phyloP scores from a whole-genome alignment of 2,888 invertebrate species.

The Drosophila ochracea region DNA sequence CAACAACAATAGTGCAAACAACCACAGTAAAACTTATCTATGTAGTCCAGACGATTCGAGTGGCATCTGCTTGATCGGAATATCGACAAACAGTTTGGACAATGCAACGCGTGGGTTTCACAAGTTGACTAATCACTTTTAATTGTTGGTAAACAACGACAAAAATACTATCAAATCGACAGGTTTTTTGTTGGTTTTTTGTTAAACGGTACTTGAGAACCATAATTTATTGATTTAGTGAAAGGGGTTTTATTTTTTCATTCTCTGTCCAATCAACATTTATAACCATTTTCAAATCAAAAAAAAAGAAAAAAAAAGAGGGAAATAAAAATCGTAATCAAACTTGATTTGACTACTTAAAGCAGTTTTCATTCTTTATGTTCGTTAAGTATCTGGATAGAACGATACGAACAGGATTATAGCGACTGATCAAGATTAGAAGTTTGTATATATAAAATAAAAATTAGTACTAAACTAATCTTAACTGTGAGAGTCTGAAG shows the following conservation, averaged over 20 bases:
- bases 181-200: neutral
- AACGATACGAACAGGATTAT: neutral
- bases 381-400: neutral
- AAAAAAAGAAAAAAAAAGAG: neutral
- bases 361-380: neutral
- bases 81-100: neutral
- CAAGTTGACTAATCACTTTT: neutral
- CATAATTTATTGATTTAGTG: neutral
- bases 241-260: neutral
- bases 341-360: neutral
- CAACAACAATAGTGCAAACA: constrained; percentile 10
- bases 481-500: neutral
- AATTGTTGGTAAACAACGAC: neutral
- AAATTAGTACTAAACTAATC: neutral
- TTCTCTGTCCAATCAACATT: neutral
- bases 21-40: neutral
- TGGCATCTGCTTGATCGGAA: neutral
- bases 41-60: neutral
- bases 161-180: neutral
- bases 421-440: neutral
- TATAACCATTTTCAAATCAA: too few species aligned
- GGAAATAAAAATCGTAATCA: neutral
- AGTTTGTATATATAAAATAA: neutral
- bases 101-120: neutral
- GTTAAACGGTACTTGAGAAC: neutral